Evolutionary conservation across 2,797 vertebrate genomes (phyloP), one percentile per base, ranked within the genome.

Genomic region (Cyprinodon diabolis): DNA sequence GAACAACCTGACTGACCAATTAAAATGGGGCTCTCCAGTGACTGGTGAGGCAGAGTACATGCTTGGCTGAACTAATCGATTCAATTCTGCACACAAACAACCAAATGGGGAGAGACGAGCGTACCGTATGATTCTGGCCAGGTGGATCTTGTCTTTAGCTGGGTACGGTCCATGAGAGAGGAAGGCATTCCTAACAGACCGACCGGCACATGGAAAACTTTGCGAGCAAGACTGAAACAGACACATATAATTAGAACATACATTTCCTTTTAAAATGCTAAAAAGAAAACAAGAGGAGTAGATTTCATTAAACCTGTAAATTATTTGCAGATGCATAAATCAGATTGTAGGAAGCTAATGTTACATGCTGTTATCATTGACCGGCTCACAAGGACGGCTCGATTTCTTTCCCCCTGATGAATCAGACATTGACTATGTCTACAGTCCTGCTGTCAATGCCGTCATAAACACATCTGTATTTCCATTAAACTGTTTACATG

Each of bases 61-160:
- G 83, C 84, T 79, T 83, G 73, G 82, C 68, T 12, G 65, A 80
- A 82, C 76, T 74, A 75, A 88, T 82, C 12, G 74, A 91, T 84
- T 84, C 43, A 77, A 58, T 9, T 37, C 73, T 69, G 69, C 43
- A 56, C 67, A 79, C 55, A 81, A 49, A 66, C 21, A 65, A 5
- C 40, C 63, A 62, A 56, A 87, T 56, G 63, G 62, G 78, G 58
- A 74, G 52, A 80, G 37, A 74, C 65, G 75, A 72, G 72, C 55
- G 84, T 89, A 96, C 95, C 94, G 93, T 90, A 94, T 95, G 93
- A 98, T 97, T 70, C 98, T 96, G 82, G 95, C 96, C 85, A 97
- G 95, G 91, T 97, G 97, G 71, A 97, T 96, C 90, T 97, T 97
- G 95, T 99, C 98, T 92, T 97, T 97, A 65, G 98, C 96, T 71